Conservation (phyloP, 2,888 invertebrate species). For the Oscheius onirici region DNA sequence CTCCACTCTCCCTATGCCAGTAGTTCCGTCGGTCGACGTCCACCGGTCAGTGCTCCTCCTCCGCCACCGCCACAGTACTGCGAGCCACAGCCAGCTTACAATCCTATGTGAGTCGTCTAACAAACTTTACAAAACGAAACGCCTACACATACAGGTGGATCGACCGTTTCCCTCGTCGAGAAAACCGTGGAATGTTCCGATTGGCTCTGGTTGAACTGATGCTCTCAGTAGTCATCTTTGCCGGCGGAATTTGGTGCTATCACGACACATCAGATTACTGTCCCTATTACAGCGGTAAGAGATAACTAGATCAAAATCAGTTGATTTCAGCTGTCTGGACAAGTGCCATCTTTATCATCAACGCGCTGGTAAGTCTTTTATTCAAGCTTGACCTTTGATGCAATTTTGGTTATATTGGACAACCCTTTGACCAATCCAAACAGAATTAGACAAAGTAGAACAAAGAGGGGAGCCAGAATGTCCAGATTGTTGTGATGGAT, state of each 20-base stretch:
- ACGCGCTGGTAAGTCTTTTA: conserved; percentile 47
- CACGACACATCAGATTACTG: conserved; percentile 69
- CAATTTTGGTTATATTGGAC: background rate
- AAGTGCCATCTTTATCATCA: conserved; percentile 59
- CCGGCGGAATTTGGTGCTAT: conserved; percentile 67
- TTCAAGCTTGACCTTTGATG: background rate
- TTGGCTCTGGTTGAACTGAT: conserved; percentile 63
- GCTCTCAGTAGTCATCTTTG: conserved; percentile 63
- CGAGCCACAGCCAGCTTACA: conserved; percentile 36
- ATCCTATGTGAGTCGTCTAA: conserved; percentile 40
- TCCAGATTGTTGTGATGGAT: conserved; percentile 41
- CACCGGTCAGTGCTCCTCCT: conserved; percentile 51
- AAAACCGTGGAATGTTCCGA: conserved; percentile 69
- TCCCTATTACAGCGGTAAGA: conserved; percentile 58
- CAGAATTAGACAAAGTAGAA: conserved; percentile 8
- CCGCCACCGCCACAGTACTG: conserved; percentile 53
- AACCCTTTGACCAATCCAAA: background rate
- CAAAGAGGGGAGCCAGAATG: conserved; percentile 36
- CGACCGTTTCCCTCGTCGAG: conserved; percentile 64
- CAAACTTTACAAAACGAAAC: conserved; percentile 30
- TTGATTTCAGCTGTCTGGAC: conserved; percentile 71
- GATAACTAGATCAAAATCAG: too few relatives aligned
- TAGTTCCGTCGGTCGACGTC: conserved; percentile 22
- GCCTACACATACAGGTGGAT: conserved; percentile 47
- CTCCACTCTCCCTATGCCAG: conserved; percentile 36